Evolutionary conservation across 2,113 vertebrate genomes (phyloP), one percentile per base, ranked within the genome.

Genomic region (Elanoides forficatus): DNA sequence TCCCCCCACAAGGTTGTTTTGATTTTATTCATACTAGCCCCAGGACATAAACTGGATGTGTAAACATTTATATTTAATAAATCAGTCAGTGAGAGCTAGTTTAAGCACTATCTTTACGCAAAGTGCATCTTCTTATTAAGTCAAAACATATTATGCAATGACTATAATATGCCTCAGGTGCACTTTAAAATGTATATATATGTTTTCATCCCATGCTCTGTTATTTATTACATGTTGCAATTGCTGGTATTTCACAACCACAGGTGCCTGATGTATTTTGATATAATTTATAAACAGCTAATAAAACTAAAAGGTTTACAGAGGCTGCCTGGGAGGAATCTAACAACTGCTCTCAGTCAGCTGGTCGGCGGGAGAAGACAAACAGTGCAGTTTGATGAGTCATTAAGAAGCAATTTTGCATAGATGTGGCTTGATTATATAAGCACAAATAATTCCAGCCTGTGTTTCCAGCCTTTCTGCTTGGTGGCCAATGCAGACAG

Each of bases 1-100:
- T 58, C 43, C 56, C 53, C 42, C 50, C 29, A 32, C 10, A 34
- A 94, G 67, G 63, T 47, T 94, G 82, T 63, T 97, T 75, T 87
- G 76, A 94, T 40, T 48, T 81, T 59, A 89, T 86, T 87, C 86
- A 40, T 87, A 18, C 42, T 19, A 82, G 60, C 90, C 73, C 29
- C 16, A 14, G 63, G 91, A 43, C 26, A 90, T 62, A 43, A 90
- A 91, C 67, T 9, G 55, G 30, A 58, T 94, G 90, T 93, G 90
- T 74, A 96, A 96, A 95, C 81, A 95, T 95, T 97, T 95, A 82
- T 72, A 94, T 94, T 93, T 63, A 91, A 91, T 96, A 93, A 95
- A 94, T 92, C 84, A 86, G 88, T 26, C 72, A 72, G 84, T 30
- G 22, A 60, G 76, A 91, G 50, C 71, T 76, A 34, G 50, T 88